Conservation (phyloP, 1,140 invertebrate genomes). For the Hycleus cichorii region DNA sequence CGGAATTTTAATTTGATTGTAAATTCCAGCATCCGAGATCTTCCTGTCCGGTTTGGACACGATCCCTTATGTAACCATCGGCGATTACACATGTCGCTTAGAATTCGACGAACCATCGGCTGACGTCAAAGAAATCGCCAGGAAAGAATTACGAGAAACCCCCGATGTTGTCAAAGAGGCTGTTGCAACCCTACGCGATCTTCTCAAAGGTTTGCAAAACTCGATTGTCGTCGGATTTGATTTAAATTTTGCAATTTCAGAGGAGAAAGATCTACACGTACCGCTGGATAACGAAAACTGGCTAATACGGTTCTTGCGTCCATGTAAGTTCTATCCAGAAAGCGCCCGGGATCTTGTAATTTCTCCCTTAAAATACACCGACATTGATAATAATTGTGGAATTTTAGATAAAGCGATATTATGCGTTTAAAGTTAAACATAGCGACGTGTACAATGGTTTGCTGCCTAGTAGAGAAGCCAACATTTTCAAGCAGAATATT, state of each 20-base stretch:
- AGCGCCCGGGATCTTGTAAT: conserved; percentile 63
- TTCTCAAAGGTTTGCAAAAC: conserved; percentile 55
- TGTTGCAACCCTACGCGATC: conserved; percentile 52
- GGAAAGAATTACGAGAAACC: conserved; percentile 62
- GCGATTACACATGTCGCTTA: conserved; percentile 58
- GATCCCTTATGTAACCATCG: conserved; percentile 59
- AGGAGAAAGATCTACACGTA: conserved; percentile 58
- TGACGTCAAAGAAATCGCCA: conserved; percentile 61
- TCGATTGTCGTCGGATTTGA: not conserved
- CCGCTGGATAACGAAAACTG: conserved; percentile 65
- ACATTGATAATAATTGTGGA: conserved; percentile 17
- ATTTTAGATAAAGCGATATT: conserved; percentile 68
- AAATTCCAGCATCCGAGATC: conserved; percentile 47
- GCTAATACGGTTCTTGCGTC: conserved; percentile 66
- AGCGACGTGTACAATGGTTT: conserved; percentile 60
- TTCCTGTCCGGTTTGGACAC: conserved; percentile 62
- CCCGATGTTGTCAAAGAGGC: conserved; percentile 57
- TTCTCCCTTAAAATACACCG: not conserved
- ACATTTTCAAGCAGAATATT: conserved; percentile 71
- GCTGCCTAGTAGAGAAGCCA: conserved; percentile 61
- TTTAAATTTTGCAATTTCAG: conserved; percentile 44
- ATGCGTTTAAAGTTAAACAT: conserved; percentile 71
- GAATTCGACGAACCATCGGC: conserved; percentile 56
- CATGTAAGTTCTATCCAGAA: conserved; percentile 74
- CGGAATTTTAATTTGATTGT: no score